These are phyloP conservation scores for Ciona savignyi DNA, from an alignment of 23 tunicate genomes.

Conservation along the genomic window DNA sequence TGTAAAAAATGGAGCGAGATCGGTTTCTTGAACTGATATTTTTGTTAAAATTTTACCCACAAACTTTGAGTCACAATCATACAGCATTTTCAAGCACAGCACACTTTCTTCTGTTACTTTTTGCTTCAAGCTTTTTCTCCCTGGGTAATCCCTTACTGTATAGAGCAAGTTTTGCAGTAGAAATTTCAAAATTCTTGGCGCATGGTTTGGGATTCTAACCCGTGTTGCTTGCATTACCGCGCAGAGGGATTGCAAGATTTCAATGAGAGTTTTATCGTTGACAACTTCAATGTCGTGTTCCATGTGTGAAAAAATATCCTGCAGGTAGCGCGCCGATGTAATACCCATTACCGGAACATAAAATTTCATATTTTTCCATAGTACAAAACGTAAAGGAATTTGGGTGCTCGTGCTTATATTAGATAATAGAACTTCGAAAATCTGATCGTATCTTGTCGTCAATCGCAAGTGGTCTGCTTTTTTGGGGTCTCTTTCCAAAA, in stretches of 20 bases:
- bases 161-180: background rate
- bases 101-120: background rate
- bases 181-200: background rate
- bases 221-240: background rate
- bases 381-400: background rate
- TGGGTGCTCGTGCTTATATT: conserved; percentile 1
- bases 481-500: conserved; percentile 49
- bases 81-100: background rate
- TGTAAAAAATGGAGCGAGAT: too few species aligned
- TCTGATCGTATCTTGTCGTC: conserved; percentile 42
- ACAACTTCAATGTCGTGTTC: background rate
- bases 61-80: background rate
- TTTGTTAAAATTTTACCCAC: background rate
- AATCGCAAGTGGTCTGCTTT: conserved; percentile 19
- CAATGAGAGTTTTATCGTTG: background rate
- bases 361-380: background rate
- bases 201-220: background rate
- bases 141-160: background rate
- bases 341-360: background rate
- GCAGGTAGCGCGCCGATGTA: background rate
- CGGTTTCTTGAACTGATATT: background rate
- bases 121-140: background rate
- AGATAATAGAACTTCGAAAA: conserved; percentile 33
- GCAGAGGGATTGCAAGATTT: too few species aligned
- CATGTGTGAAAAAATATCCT: background rate